A percentile compares a stretch with the other conserved stretches of the same genome.
Conservation (phyloP, 2,888 invertebrate genomes). For the Thera britannica region DNA sequence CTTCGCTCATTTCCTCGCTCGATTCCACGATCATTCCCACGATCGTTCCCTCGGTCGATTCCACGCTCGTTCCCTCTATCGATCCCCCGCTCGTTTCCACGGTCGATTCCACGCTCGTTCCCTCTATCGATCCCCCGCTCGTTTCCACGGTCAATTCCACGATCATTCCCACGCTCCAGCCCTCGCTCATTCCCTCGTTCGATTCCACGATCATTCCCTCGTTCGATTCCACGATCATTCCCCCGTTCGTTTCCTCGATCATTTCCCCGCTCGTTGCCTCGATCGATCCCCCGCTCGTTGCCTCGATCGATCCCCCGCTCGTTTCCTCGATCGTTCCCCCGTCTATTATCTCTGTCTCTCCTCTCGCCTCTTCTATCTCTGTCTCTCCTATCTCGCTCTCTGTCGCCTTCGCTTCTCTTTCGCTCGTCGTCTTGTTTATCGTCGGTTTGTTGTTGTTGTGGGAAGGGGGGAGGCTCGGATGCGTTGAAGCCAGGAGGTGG, state of each 20-base stretch:
- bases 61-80: conserved; percentile 37
- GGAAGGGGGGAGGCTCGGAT: conserved; percentile 62
- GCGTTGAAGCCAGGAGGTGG: conserved; percentile 73
- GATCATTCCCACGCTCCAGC: too few relatives aligned
- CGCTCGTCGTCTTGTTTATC: conserved; percentile 57
- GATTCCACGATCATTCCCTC: neutral
- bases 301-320: conserved; percentile 41
- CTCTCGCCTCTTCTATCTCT: conserved; percentile 54
- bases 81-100: conserved; percentile 22
- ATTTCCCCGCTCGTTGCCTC: conserved; percentile 19
- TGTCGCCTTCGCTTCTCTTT: conserved; percentile 27
- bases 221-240: neutral
- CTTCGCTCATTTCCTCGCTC: neutral
- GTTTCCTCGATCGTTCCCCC: conserved; percentile 28
- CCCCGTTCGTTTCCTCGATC: conserved; percentile 38
- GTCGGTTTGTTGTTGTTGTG: conserved; percentile 57
- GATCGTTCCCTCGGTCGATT: neutral
- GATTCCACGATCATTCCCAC: neutral
- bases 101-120: conserved; percentile 29
- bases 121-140: neutral
- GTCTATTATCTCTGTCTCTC: conserved; percentile 29
- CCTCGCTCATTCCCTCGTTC: too few relatives aligned
- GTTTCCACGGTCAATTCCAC: neutral
- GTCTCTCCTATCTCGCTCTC: conserved; percentile 52
- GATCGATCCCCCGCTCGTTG: conserved; percentile 37